These are phyloP conservation scores for Lipotes vexillifer DNA, from an alignment of 2,113 vertebrate species.

Conservation along the genomic window DNA sequence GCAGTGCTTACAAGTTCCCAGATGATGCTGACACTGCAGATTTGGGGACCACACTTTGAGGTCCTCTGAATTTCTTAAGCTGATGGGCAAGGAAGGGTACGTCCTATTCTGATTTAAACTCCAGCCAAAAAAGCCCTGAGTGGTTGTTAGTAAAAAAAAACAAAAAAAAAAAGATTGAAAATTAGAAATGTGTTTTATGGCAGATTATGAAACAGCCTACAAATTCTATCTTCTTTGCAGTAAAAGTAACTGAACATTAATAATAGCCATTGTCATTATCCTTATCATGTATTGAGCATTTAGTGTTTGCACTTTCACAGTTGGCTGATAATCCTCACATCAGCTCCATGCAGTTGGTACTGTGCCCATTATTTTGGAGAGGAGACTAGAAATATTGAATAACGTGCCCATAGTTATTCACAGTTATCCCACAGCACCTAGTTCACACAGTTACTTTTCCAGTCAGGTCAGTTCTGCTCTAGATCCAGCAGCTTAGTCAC, in stretches of 20 bases:
- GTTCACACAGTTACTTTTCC: not conserved
- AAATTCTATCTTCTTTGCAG: not conserved
- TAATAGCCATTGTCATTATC: not conserved
- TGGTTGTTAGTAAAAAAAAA: not conserved
- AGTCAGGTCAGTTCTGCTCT: not conserved
- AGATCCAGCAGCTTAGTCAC: not conserved
- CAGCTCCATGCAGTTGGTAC: fast-evolving
- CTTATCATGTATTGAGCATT: not conserved
- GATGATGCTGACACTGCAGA: not conserved
- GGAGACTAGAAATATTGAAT: not conserved
- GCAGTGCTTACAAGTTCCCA: not conserved
- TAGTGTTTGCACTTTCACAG: not conserved
- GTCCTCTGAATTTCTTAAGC: not conserved
- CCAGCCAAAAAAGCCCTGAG: not conserved
- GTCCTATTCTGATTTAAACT: not conserved
- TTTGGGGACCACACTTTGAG: not conserved
- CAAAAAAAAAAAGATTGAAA: not conserved
- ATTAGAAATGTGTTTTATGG: not conserved
- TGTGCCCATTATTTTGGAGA: not conserved
- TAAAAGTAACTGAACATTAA: not conserved
- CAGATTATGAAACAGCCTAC: not conserved
- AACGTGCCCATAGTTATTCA: fast-evolving
- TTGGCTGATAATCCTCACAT: too few relatives aligned
- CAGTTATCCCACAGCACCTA: not conserved
- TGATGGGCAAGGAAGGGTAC: not conserved